A percentile compares a stretch with the other conserved stretches of the same genome.
Conservation (phyloP, 1,140 invertebrate species). For the Drosophila subobscura region DNA sequence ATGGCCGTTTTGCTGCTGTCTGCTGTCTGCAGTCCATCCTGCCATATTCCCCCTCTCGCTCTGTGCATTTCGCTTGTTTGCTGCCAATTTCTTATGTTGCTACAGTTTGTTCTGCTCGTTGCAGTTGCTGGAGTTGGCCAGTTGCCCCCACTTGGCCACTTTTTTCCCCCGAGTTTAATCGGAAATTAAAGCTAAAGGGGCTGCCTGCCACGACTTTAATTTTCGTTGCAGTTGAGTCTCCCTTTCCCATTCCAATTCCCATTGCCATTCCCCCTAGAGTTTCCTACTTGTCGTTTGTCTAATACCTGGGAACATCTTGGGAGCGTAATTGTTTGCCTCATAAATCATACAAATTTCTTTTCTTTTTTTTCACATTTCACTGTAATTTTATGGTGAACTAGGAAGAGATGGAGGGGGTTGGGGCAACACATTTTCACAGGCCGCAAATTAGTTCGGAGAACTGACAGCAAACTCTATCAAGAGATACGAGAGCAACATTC, state of each 20-base stretch:
- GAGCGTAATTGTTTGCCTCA: slow-evolving; percentile 72
- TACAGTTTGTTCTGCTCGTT: slow-evolving; percentile 73
- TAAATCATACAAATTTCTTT: slow-evolving; percentile 74
- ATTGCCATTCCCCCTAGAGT: slow-evolving; percentile 1
- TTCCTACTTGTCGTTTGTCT: slow-evolving; percentile 23
- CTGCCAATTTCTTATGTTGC: slow-evolving; percentile 75
- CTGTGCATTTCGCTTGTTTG: slow-evolving; percentile 57
- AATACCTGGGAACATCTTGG: slow-evolving; percentile 69
- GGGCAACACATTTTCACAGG: slow-evolving; percentile 52
- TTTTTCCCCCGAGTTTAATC: slow-evolving; percentile 65
- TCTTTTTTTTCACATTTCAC: slow-evolving; percentile 61
- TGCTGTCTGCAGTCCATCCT: background rate
- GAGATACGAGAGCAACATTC: slow-evolving; percentile 5
- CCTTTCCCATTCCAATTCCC: slow-evolving; percentile 15
- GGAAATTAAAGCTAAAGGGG: slow-evolving; percentile 80
- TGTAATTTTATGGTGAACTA: slow-evolving; percentile 61
- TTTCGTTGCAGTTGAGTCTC: slow-evolving; percentile 67
- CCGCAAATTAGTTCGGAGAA: slow-evolving; percentile 54
- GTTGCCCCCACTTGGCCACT: slow-evolving; percentile 49
- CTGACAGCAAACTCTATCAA: slow-evolving; percentile 14
- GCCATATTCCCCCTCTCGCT: slow-evolving; percentile 1
- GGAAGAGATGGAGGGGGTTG: background rate
- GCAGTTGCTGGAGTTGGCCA: slow-evolving; percentile 26
- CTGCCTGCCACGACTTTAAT: slow-evolving; percentile 76
- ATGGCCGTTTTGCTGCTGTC: slow-evolving; percentile 55